Conservation (phyloP, 1,140 invertebrate species). For the Tetranychus urticae region DNA sequence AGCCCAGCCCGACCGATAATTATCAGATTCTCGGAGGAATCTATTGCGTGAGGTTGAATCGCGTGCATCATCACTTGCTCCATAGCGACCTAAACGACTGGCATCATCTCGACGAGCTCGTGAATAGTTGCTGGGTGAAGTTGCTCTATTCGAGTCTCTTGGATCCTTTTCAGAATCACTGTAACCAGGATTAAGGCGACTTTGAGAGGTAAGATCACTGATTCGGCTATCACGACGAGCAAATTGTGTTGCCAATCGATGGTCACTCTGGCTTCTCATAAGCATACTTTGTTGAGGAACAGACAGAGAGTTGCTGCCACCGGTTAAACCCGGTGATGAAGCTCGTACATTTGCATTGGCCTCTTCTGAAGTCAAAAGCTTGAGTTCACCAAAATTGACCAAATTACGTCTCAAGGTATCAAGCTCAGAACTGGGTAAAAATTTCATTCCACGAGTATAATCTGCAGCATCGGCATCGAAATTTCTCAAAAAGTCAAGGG, state of each 20-base stretch:
- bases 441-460: slow-evolving; percentile 55
- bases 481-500: slow-evolving; percentile 64
- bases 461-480: slow-evolving; percentile 69
- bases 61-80: neutral
- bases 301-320: neutral
- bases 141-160: neutral
- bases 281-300: slow-evolving; percentile 22
- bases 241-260: slow-evolving; percentile 64
- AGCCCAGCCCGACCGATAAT: slow-evolving; percentile 7
- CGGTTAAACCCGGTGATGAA: neutral
- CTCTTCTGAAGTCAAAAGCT: slow-evolving; percentile 26
- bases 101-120: neutral
- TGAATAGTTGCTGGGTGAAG: neutral
- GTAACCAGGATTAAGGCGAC: neutral
- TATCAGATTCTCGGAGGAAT: slow-evolving; percentile 4
- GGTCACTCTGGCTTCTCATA: slow-evolving; percentile 78
- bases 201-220: neutral
- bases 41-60: neutral
- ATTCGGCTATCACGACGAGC: neutral
- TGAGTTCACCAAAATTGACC: slow-evolving; percentile 60
- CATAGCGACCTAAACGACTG: neutral
- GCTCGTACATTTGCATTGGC: neutral
- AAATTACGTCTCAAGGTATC: slow-evolving; percentile 64
- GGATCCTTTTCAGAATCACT: slow-evolving; percentile 6
- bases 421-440: slow-evolving; percentile 62